A percentile compares a stretch with the other conserved stretches of the same genome.
These are phyloP conservation scores for Empidonax traillii DNA, from an alignment of 2,113 vertebrate species.

Conservation along the genomic window DNA sequence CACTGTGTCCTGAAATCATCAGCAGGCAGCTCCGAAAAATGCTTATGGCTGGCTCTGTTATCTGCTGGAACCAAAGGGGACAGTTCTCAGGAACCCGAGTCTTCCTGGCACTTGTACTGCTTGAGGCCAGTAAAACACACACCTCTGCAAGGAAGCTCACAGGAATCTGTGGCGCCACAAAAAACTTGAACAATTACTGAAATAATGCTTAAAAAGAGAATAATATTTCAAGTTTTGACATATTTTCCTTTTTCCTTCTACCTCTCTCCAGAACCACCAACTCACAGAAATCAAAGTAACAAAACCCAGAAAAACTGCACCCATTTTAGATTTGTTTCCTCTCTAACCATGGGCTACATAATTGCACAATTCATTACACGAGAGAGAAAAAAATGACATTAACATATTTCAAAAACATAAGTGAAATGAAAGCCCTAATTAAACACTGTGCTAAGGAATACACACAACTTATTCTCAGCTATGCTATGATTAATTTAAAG, in stretches of 20 bases:
- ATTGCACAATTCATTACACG: neutral
- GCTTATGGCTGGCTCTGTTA: neutral
- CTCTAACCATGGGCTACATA: neutral
- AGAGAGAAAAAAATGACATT: neutral
- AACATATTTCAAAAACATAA: neutral
- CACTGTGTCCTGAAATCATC: neutral
- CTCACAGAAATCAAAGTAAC: neutral
- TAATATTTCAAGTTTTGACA: neutral
- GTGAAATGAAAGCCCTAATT: neutral
- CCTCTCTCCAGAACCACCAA: neutral
- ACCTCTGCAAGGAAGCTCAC: neutral
- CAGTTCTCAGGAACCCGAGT: fast-evolving
- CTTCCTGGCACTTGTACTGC: neutral
- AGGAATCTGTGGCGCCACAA: neutral
- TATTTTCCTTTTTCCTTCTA: neutral
- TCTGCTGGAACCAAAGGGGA: fast-evolving
- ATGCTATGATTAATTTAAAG: neutral
- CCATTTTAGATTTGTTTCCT: neutral
- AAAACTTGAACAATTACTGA: neutral
- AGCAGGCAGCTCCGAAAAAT: fast-evolving
- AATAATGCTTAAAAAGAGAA: neutral
- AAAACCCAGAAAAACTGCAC: neutral
- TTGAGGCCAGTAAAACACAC: neutral
- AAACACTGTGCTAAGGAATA: neutral
- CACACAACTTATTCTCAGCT: neutral